Base-by-base conservation (phyloP, 2,888 invertebrate genomes). In the Elysia crispata region DNA sequence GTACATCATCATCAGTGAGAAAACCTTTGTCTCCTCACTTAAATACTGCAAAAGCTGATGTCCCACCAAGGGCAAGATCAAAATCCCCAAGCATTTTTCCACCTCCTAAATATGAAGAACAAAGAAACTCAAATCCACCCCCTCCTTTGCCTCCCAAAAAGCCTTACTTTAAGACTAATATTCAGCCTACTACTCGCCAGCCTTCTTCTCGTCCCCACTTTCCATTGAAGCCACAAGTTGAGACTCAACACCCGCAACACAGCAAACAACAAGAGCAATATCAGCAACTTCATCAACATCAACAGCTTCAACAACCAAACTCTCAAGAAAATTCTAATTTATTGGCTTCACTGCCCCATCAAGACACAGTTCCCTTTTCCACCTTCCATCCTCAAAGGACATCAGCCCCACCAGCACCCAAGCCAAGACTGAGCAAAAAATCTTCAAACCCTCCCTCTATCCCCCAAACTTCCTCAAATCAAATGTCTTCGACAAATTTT, bases 381-480 rank as follows among this genome's bases (percentile, higher is more conserved):
- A 5, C 60, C 6, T 60, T 25, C 15, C 25, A n/a, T 25, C 15
- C 25, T 5, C n/a, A 60, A 60, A 60, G 15, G 60, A 3, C 23
- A 66, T 8, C 28, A 1, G 18, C 49, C 18, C 76, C 33, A 23
- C 11, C 62, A n/a, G 20, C 30, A 54, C 30, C 60, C 30, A 15
- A 8, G 31, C 60, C 33, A 13, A 73, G 57, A 28, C 74, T 33
- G 8, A 62, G 50, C 1, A 73, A 72, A 28, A 73, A 54, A 28
- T 54, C 31, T 28, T 28, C 70, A 15, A 28, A 69, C 57, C 73
- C 78, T 25, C 78, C 66, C 15, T 33, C 25, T 5, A 30, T 30
- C 25, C 60, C 57, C 1, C n/a, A 49, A 28, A 31, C 74, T 3
- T 54, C 79, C 15, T 60, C 60, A 23, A 20, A 60, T 6, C 23